Evolutionary conservation across 2,888 invertebrate genomes (phyloP).

Genomic region (Slavum lentiscoides): DNA sequence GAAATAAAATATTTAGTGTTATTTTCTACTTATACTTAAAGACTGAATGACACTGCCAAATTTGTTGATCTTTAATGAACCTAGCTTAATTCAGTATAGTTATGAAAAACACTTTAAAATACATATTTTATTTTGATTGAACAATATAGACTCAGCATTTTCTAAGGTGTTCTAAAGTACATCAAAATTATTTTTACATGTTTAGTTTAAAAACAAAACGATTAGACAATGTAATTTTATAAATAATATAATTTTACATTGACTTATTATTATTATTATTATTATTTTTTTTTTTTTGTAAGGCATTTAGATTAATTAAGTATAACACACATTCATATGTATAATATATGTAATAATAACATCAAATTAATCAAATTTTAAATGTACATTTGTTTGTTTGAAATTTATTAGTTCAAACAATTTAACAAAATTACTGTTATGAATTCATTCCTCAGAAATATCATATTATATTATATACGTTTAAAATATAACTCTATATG

Average conservation of each 20-base stretch:
- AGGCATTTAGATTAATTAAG: neutral
- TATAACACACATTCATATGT: too few species aligned
- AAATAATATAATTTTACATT: neutral
- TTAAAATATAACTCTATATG: neutral
- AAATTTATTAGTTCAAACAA: neutral
- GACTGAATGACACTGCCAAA: constrained; percentile 52
- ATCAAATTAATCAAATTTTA: too few species aligned
- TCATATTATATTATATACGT: neutral
- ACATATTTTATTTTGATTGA: constrained; percentile 32
- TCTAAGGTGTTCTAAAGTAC: constrained; percentile 43
- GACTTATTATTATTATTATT: constrained; percentile 22
- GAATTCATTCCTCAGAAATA: neutral
- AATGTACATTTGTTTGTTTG: neutral
- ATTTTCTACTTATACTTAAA: constrained; percentile 46
- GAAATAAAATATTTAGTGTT: constrained; percentile 17
- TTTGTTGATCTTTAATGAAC: constrained; percentile 35
- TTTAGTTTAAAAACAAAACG: constrained; percentile 4
- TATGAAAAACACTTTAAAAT: constrained; percentile 22
- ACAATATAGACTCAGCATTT: constrained; percentile 46
- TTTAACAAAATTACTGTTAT: constrained; percentile 3
- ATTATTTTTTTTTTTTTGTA: neutral
- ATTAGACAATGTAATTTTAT: constrained; percentile 11
- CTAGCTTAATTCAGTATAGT: constrained; percentile 45
- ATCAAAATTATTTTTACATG: constrained; percentile 46
- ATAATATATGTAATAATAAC: too few species aligned